These are phyloP conservation scores for Trissolcus japonicus DNA, from an alignment of 2,888 invertebrate species.

Conservation along the genomic window DNA sequence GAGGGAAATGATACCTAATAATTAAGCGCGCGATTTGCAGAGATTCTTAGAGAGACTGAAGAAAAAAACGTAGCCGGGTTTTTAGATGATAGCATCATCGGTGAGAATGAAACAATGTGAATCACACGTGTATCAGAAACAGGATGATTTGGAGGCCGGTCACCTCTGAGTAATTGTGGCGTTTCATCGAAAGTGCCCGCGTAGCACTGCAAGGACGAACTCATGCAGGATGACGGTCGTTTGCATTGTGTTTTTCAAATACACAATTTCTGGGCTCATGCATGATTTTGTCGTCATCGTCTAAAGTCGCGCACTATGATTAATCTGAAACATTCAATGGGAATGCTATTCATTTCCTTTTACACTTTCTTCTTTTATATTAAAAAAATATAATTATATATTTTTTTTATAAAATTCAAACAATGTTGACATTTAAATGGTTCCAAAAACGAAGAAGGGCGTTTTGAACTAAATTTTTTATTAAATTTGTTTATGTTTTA, in stretches of 20 bases:
- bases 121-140: slow-evolving; percentile 34
- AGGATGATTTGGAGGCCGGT: slow-evolving; percentile 54
- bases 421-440: too few relatives aligned
- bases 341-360: slow-evolving; percentile 15
- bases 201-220: slow-evolving; percentile 40
- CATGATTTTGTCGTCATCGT: slow-evolving; percentile 41
- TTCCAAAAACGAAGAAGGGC: too few relatives aligned
- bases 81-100: slow-evolving; percentile 42
- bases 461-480: too few relatives aligned
- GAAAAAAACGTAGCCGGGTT: neutral
- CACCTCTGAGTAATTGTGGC: slow-evolving; percentile 55
- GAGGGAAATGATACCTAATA: too few relatives aligned
- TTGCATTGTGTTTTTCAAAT: slow-evolving; percentile 35
- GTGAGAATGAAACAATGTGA: slow-evolving; percentile 40
- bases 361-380: slow-evolving; percentile 2
- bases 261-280: slow-evolving; percentile 29
- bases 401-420: too few relatives aligned
- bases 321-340: slow-evolving; percentile 29
- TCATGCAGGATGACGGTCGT: slow-evolving; percentile 39
- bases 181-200: slow-evolving; percentile 46
- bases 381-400: too few relatives aligned
- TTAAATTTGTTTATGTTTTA: too few relatives aligned
- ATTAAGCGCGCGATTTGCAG: too few relatives aligned
- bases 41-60: too few relatives aligned
- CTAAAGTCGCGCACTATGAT: slow-evolving; percentile 33